Conservation (phyloP, 2,113 vertebrate genomes). For the Anseranas semipalmata region DNA sequence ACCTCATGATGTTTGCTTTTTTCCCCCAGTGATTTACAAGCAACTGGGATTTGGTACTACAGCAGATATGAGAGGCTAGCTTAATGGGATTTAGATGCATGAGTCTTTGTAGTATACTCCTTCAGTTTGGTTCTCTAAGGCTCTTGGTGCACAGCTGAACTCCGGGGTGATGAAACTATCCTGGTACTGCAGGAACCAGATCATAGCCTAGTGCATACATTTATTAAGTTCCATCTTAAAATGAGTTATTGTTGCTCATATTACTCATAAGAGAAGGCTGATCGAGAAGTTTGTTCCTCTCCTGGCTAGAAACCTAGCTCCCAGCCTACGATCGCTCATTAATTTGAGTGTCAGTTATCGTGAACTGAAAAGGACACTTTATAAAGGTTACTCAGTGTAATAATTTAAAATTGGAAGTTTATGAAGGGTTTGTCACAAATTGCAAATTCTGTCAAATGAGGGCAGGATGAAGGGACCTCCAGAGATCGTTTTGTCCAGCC, state of each 20-base stretch:
- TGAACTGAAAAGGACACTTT: background rate
- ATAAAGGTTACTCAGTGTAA: background rate
- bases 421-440: background rate
- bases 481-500: background rate
- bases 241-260: background rate
- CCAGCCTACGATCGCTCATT: background rate
- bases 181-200: background rate
- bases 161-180: background rate
- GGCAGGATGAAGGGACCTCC: background rate
- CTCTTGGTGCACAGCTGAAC: background rate
- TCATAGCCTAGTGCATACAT: accelerated
- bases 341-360: background rate
- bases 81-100: background rate
- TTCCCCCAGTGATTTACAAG: background rate
- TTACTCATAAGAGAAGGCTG: background rate
- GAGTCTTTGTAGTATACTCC: background rate
- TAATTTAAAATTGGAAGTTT: background rate
- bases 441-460: background rate
- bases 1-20: background rate
- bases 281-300: background rate
- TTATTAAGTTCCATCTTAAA: background rate
- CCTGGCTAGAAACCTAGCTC: background rate
- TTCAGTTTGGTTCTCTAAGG: background rate
- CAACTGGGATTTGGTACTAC: background rate
- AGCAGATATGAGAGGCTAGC: background rate